Conservation (phyloP, 2,888 invertebrate species). For the Drosophila limbata region DNA sequence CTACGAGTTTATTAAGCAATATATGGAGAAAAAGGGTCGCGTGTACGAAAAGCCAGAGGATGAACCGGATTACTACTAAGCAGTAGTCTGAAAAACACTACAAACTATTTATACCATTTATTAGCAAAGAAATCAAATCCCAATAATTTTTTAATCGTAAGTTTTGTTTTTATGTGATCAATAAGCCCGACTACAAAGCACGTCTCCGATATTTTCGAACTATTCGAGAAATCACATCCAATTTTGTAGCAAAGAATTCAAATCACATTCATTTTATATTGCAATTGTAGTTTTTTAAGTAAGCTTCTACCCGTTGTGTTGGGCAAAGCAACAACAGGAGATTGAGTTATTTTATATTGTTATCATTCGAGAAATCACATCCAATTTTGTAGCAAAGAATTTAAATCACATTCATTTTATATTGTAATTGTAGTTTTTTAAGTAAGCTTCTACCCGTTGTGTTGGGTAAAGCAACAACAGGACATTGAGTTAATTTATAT, state of each 20-base stretch:
- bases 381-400: too few relatives aligned
- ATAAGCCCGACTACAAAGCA: not conserved
- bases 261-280: conserved; percentile 3
- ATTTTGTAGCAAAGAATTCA: conserved; percentile 7
- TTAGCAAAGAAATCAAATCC: not conserved
- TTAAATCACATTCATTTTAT: too few relatives aligned
- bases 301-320: conserved; percentile 1
- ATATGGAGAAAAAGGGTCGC: conserved; percentile 97
- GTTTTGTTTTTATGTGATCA: not conserved
- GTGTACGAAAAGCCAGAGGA: conserved; percentile 82
- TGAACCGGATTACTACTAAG: conserved; percentile 20
- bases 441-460: not conserved
- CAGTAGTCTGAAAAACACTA: not conserved
- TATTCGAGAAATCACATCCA: not conserved
- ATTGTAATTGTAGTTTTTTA: not conserved
- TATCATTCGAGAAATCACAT: too few relatives aligned
- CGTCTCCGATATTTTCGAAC: not conserved
- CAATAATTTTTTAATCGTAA: not conserved
- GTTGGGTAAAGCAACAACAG: conserved; percentile 3
- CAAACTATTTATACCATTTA: not conserved
- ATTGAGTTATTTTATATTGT: conserved; percentile 1
- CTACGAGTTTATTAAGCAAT: conserved; percentile 96
- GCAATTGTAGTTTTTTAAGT: not conserved
- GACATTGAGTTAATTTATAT: conserved; percentile 1
- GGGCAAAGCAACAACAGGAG: conserved; percentile 1